A percentile compares a stretch with the other conserved stretches of the same genome.
Conservation (phyloP, 2,113 vertebrate species). For the Eulemur macaco region DNA sequence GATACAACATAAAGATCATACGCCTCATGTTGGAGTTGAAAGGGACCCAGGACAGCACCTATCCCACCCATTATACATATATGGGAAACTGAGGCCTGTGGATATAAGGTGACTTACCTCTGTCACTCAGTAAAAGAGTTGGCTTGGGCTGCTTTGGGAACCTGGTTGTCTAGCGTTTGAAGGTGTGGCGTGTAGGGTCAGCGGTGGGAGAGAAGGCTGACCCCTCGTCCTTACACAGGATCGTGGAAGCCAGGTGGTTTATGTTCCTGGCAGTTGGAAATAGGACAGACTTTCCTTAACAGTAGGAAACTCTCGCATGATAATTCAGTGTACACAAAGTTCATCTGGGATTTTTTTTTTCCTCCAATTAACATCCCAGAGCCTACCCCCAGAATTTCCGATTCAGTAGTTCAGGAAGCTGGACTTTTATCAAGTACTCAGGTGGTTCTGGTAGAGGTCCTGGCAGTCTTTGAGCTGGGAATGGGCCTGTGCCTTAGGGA, state of each 20-base stretch:
- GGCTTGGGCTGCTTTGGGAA: background rate
- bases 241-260: background rate
- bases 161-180: background rate
- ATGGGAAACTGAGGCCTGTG: background rate
- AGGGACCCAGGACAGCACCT: background rate
- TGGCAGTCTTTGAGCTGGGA: background rate
- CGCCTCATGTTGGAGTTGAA: background rate
- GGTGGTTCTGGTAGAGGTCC: too few relatives aligned
- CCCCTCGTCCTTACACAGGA: background rate
- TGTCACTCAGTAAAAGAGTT: background rate
- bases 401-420: background rate
- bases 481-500: background rate
- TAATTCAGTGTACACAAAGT: background rate
- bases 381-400: background rate
- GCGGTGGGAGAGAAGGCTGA: background rate
- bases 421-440: too few relatives aligned
- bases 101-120: background rate
- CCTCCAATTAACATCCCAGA: background rate
- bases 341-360: background rate
- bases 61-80: accelerated
- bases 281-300: background rate
- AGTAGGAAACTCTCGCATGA: background rate
- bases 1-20: background rate
- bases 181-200: background rate
- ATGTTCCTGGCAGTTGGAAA: background rate